Conservation (phyloP, 2,797 vertebrate genomes). For the Melanogrammus aeglefinus region DNA sequence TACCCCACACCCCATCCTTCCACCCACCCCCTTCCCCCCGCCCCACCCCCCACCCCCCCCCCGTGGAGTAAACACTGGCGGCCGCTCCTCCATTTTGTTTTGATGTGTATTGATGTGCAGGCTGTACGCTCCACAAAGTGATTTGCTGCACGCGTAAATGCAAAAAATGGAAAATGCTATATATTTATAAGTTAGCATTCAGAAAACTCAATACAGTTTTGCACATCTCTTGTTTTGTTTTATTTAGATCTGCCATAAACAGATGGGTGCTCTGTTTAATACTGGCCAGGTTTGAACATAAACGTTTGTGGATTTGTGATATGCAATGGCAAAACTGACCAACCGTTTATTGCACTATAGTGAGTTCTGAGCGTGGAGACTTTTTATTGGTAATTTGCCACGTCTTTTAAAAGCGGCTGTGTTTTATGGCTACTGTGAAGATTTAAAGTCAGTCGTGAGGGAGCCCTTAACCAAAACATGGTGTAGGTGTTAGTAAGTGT, state of each 20-base stretch:
- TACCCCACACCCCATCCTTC: no score
- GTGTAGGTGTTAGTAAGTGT: neutral
- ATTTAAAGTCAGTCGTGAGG: neutral
- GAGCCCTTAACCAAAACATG: neutral
- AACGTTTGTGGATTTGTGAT: neutral
- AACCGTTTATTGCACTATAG: neutral
- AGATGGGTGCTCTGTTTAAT: neutral
- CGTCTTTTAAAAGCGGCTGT: neutral
- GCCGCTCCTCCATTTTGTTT: constrained; percentile 17
- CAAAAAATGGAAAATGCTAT: constrained; percentile 7
- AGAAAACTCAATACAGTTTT: neutral
- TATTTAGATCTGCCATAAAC: neutral
- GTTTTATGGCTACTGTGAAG: neutral
- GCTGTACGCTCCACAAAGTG: neutral
- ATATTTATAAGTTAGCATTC: neutral
- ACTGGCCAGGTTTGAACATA: neutral
- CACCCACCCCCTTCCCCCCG: no score
- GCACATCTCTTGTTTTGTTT: constrained; percentile 10
- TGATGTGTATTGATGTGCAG: constrained; percentile 15
- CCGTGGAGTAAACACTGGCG: constrained; percentile 28
- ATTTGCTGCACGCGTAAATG: neutral
- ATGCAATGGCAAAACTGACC: neutral
- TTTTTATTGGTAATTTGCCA: neutral
- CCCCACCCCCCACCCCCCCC: neutral
- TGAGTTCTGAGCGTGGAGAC: neutral